phyloP scores from a whole-genome alignment of 2,797 vertebrate genomes.

The Dicrostonyx torquatus region DNA sequence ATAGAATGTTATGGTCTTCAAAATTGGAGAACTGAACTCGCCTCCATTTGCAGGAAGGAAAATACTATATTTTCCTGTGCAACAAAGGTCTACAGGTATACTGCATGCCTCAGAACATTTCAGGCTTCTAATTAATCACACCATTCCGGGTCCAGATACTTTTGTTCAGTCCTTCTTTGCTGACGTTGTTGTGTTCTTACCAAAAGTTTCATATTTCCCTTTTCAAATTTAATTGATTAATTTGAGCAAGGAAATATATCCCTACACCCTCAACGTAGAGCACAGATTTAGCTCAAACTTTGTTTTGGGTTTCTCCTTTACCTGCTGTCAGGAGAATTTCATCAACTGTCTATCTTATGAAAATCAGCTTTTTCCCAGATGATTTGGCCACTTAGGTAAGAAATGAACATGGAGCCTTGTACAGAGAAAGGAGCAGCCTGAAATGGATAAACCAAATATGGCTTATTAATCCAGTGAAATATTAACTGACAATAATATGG shows the following conservation, averaged over 20 bases:
- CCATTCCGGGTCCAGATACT: neutral
- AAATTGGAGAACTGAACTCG: constrained; percentile 11
- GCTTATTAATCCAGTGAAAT: neutral
- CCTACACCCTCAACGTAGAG: neutral
- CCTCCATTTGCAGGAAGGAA: neutral
- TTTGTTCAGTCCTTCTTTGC: neutral
- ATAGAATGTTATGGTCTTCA: neutral
- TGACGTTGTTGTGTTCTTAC: neutral
- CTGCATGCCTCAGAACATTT: neutral
- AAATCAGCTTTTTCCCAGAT: neutral
- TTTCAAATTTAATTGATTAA: neutral
- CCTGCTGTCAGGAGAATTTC: neutral
- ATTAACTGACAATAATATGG: constrained; percentile 37
- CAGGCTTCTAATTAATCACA: neutral
- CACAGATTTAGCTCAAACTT: neutral
- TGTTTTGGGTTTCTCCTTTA: neutral
- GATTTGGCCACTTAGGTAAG: neutral
- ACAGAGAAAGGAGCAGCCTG: neutral
- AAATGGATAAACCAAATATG: neutral
- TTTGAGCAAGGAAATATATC: neutral
- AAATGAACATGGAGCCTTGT: neutral
- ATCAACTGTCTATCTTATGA: neutral
- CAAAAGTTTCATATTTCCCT: neutral
- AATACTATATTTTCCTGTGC: neutral
- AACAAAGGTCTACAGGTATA: neutral